These are phyloP conservation scores for Aradophagus sp. DNA, from an alignment of 1,140 invertebrate species.

Conservation along the genomic window DNA sequence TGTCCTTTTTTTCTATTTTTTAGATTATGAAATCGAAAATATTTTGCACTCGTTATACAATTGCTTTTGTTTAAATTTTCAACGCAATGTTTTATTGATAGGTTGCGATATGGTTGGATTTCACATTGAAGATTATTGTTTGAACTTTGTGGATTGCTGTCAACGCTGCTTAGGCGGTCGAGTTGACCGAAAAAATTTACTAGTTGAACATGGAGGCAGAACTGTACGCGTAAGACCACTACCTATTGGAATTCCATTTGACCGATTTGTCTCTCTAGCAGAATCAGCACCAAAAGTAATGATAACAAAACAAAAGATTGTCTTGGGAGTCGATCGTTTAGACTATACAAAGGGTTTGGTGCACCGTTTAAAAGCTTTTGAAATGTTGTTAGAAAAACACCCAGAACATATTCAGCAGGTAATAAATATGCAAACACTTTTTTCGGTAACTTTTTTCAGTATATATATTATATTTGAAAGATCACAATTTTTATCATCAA, in stretches of 20 bases:
- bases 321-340: slow-evolving; percentile 89
- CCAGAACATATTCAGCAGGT: slow-evolving; percentile 91
- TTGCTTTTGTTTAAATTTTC: too few species aligned
- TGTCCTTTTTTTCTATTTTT: too few species aligned
- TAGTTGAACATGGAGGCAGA: slow-evolving; percentile 90
- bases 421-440: not conserved
- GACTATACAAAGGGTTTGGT: slow-evolving; percentile 95
- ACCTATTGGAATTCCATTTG: slow-evolving; percentile 91
- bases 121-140: slow-evolving; percentile 92
- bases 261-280: slow-evolving; percentile 88
- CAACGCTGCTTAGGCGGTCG: slow-evolving; percentile 89
- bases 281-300: slow-evolving; percentile 84
- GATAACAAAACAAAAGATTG: slow-evolving; percentile 84
- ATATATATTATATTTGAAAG: too few species aligned
- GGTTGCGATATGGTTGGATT: slow-evolving; percentile 94
- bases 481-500: not conserved
- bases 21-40: too few species aligned
- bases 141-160: slow-evolving; percentile 94
- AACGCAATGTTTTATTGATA: slow-evolving; percentile 67
- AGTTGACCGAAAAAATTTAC: slow-evolving; percentile 88
- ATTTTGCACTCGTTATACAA: too few species aligned
- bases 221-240: slow-evolving; percentile 87
- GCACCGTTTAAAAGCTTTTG: slow-evolving; percentile 88
- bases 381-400: slow-evolving; percentile 87
- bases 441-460: too few species aligned